Conservation (phyloP, 2,113 vertebrate genomes). For the Dipodomys merriami region DNA sequence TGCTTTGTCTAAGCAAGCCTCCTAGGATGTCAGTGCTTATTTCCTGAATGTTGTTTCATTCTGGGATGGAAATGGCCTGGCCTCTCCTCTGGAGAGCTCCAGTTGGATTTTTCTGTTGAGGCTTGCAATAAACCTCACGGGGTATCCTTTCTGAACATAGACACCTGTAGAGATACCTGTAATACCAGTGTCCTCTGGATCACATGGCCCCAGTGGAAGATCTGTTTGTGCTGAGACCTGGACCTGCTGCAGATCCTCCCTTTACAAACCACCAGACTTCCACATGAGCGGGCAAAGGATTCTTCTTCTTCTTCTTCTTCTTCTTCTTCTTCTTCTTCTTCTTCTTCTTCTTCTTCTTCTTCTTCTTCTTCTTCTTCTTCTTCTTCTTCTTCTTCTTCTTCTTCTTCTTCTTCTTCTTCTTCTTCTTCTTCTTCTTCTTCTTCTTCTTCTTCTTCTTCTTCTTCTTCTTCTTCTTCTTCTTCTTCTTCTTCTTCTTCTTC, state of each 20-base stretch:
- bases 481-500: too few relatives aligned
- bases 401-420: too few relatives aligned
- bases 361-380: too few relatives aligned
- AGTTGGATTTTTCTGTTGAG: neutral
- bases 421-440: too few relatives aligned
- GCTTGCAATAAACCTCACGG: accelerated
- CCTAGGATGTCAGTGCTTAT: neutral
- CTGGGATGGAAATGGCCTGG: neutral
- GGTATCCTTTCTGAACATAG: neutral
- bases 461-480: too few relatives aligned
- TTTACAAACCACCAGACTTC: neutral
- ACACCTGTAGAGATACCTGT: accelerated
- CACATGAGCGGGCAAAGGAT: accelerated
- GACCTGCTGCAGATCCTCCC: neutral
- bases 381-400: too few relatives aligned
- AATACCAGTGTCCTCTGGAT: accelerated
- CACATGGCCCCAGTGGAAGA: neutral
- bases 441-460: too few relatives aligned
- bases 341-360: too few relatives aligned
- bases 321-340: too few relatives aligned
- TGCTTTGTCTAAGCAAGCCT: neutral
- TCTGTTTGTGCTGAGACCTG: neutral
- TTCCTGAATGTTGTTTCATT: neutral
- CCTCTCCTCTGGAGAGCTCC: neutral
- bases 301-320: too few relatives aligned